Conservation (phyloP, 1,140 invertebrate species). For the Probaryconus sp. region DNA sequence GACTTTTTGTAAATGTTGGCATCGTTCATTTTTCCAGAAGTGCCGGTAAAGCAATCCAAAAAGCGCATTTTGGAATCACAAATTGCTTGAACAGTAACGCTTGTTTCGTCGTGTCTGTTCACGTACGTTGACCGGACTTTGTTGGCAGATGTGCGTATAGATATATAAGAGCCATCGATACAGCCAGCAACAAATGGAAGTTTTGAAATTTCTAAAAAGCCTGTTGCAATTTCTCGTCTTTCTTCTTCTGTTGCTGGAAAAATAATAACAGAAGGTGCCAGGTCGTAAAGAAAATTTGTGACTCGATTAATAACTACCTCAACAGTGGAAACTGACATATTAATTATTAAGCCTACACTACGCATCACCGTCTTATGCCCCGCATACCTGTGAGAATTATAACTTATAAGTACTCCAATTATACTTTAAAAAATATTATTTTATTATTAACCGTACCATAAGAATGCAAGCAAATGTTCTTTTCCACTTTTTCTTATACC, state of each 20-base stretch:
- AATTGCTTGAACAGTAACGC: constrained; percentile 65
- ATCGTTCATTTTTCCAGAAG: constrained; percentile 64
- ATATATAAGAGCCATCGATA: constrained; percentile 53
- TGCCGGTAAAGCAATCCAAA: constrained; percentile 60
- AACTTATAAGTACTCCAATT: too few species aligned
- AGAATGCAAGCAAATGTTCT: too few species aligned
- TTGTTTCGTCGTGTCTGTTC: constrained; percentile 62
- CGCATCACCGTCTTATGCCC: constrained; percentile 6
- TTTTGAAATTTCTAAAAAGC: constrained; percentile 31
- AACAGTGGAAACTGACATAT: constrained; percentile 10
- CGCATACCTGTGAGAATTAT: constrained; percentile 20
- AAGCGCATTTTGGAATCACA: constrained; percentile 58
- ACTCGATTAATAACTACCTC: constrained; percentile 17
- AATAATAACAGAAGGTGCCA: constrained; percentile 20
- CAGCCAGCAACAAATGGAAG: constrained; percentile 41
- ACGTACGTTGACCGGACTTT: constrained; percentile 60
- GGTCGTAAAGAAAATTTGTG: constrained; percentile 26
- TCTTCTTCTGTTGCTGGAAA: constrained; percentile 37
- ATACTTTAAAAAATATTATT: too few species aligned
- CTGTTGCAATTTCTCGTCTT: constrained; percentile 11
- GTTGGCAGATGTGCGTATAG: constrained; percentile 47
- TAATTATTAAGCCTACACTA: constrained; percentile 8
- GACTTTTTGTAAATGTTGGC: constrained; percentile 53
- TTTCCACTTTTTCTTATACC: too few species aligned
- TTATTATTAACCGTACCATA: too few species aligned